Evolutionary conservation across 2,113 vertebrate species (phyloP).

Genomic region (Myiopsitta monachus): DNA sequence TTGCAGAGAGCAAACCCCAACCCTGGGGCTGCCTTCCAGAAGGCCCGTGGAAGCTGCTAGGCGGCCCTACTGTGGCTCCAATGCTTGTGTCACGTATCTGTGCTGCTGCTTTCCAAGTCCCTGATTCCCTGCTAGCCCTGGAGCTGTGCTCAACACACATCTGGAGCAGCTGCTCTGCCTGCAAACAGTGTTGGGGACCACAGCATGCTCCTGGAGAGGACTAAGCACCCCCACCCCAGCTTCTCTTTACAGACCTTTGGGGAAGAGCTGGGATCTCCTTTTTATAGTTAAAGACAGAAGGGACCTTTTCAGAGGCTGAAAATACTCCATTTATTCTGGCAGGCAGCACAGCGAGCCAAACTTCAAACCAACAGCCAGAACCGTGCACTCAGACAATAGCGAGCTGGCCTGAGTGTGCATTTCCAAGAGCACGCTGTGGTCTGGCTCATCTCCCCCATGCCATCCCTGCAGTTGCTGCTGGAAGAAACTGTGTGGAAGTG

Average conservation of each 20-base stretch:
- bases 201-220: background rate
- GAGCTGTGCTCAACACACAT: background rate
- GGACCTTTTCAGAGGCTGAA: conserved; percentile 18
- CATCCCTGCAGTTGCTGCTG: background rate
- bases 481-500: background rate
- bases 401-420: background rate
- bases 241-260: background rate
- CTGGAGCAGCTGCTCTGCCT: conserved; percentile 20
- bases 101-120: background rate
- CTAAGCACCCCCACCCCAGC: background rate
- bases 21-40: background rate
- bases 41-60: background rate
- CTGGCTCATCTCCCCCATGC: background rate
- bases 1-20: background rate
- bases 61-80: background rate
- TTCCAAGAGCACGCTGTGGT: background rate
- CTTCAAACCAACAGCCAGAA: conserved; percentile 11
- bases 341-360: background rate
- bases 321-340: conserved; percentile 4
- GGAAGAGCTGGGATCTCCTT: conserved; percentile 1
- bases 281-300: background rate
- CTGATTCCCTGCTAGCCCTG: background rate
- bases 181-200: accelerated
- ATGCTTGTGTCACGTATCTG: background rate
- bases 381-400: conserved; percentile 20